Evolutionary conservation across 1,140 invertebrate genomes (phyloP).

Genomic region (Lasaia peninsularis): DNA sequence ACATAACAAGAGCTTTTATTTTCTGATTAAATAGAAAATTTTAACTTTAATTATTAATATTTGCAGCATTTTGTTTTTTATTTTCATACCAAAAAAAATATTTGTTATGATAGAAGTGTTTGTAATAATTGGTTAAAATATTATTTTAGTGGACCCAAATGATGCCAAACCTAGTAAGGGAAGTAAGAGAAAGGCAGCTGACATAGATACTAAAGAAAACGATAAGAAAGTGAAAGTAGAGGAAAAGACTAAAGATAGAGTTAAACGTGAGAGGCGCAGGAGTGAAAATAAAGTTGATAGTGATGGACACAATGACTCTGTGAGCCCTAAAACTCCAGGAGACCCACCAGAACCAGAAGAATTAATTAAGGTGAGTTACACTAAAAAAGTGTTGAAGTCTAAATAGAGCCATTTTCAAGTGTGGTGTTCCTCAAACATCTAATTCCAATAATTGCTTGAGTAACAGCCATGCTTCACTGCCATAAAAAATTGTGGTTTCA

Average conservation of each 20-base stretch:
- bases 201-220: conserved; percentile 48
- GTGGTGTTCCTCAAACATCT: no score
- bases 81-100: not conserved
- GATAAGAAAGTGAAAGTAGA: conserved; percentile 67
- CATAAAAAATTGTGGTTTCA: no score
- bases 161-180: conserved; percentile 48
- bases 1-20: no score
- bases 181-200: conserved; percentile 51
- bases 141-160: conserved; percentile 60
- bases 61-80: no score
- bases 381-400: no score
- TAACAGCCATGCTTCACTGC: no score
- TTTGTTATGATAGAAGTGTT: no score
- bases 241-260: conserved; percentile 20
- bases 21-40: not conserved
- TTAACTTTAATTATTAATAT: not conserved
- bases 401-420: no score
- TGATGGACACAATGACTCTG: conserved; percentile 84
- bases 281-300: conserved; percentile 78
- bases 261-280: conserved; percentile 41
- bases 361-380: conserved; percentile 83
- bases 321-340: conserved; percentile 87
- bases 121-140: not conserved
- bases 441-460: no score
- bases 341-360: conserved; percentile 94